Evolutionary conservation across 2,888 invertebrate genomes (phyloP).

Genomic region (Andrena camellia): DNA sequence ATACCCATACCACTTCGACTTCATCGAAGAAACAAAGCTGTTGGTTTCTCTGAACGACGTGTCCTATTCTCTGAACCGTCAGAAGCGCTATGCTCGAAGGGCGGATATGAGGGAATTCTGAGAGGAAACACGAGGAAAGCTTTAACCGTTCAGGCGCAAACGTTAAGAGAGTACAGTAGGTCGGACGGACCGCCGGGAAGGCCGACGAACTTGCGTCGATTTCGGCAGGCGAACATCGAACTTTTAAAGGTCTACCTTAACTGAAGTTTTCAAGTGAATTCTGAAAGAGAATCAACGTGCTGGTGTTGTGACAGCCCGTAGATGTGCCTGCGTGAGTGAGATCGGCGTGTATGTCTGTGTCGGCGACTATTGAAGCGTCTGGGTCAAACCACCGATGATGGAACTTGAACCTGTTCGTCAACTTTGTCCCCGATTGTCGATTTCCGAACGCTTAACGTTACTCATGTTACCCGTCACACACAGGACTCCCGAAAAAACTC

Average conservation of each 20-base stretch:
- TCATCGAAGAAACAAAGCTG: not conserved
- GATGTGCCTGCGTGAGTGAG: not conserved
- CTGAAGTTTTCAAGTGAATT: constrained; percentile 67
- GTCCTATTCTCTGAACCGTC: constrained; percentile 7
- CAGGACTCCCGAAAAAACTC: not conserved
- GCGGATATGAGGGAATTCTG: constrained; percentile 49
- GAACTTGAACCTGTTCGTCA: constrained; percentile 60
- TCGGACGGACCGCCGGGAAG: constrained; percentile 14
- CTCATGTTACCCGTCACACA: not conserved
- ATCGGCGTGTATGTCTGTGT: constrained; percentile 5
- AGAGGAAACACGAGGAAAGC: constrained; percentile 76
- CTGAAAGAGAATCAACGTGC: constrained; percentile 36
- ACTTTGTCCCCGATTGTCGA: constrained; percentile 52
- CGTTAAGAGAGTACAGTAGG: constrained; percentile 57
- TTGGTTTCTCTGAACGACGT: not conserved
- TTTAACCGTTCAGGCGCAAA: constrained; percentile 74
- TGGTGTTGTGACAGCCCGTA: not conserved
- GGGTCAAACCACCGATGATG: constrained; percentile 48
- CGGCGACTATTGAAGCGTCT: constrained; percentile 33
- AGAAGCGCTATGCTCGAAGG: constrained; percentile 30
- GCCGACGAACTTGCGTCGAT: constrained; percentile 51
- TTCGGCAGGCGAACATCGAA: constrained; percentile 65
- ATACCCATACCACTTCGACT: not conserved
- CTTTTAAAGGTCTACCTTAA: constrained; percentile 75
- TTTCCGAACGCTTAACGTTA: constrained; percentile 40